Base-by-base conservation (phyloP, 2,797 vertebrate genomes). In the Danio kyathit region DNA sequence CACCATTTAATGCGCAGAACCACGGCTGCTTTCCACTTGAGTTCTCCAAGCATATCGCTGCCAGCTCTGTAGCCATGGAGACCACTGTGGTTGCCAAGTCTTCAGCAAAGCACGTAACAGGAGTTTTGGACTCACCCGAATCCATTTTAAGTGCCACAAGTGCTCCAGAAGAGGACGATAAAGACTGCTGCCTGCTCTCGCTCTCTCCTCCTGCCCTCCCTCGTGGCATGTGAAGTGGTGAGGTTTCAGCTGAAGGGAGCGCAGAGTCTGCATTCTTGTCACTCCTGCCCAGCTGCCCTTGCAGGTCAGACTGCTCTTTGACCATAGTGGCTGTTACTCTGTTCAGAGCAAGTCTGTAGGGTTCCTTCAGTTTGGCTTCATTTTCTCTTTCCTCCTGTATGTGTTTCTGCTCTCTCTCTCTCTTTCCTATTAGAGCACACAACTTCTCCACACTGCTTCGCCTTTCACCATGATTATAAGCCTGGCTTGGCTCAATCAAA, bases 11-110 rank as follows among this genome's bases (percentile, higher is more conserved):
- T 0, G 96, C 96, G 82, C 97, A 99, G 89, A 99, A 99, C 97
- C 98, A 99, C 2, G 98, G 97, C 82, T 99, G 98, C 85, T 98
- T 99, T 79, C 97, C 97, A 54, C 92, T 95, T 3, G 97, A 97
- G 90, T 99, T 99, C 88, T 99, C 98, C 67, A 99, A 93, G 87
- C 96, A 99, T 89, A 99, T 98, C 14, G 98, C 98, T 82, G 98
- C 98, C 79, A 99, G 94, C 91, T 99, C 98, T 12, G 98, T 99
- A 87, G 98, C 98, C 97, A 99, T 99, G 79, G 98, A 99, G 82
- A 99, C 97, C 54, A 99, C 97, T 0, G 97, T 99, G 72, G 97
- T 93, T 29, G 98, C 96, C 88, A 99, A 88, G 88, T 99, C 97
- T 86, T 99, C 98, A 0, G 98, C 98, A 80, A 97, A 99, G 86